Percentiles rank a stretch among this genome's conserved stretches.
These are phyloP conservation scores for Lepidonotus clava DNA, from an alignment of 2,888 invertebrate genomes.

Conservation along the genomic window DNA sequence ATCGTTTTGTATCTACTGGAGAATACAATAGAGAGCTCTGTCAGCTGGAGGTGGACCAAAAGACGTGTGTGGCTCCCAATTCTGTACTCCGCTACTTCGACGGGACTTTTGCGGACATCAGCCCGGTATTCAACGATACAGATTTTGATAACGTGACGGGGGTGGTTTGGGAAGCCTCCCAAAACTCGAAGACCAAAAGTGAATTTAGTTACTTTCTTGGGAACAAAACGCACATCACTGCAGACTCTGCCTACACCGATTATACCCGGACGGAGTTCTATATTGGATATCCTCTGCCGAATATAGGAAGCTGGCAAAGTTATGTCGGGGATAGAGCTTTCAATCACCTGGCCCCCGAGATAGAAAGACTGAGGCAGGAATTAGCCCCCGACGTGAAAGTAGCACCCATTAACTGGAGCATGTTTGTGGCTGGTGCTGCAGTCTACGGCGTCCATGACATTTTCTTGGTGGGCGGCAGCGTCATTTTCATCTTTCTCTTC, in stretches of 20 bases:
- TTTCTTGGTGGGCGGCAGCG: constrained; percentile 62
- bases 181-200: constrained; percentile 54
- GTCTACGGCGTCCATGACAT: constrained; percentile 61
- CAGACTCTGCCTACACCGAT: constrained; percentile 33
- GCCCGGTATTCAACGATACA: constrained; percentile 64
- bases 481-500: constrained; percentile 65
- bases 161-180: constrained; percentile 62
- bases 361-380: constrained; percentile 31
- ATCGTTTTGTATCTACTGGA: constrained; percentile 49
- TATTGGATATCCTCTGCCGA: constrained; percentile 60
- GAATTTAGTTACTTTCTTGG: constrained; percentile 62
- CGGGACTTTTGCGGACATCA: constrained; percentile 60
- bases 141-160: constrained; percentile 62
- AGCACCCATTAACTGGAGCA: constrained; percentile 54
- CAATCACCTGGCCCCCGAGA: constrained; percentile 29
- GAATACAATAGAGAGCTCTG: constrained; percentile 58
- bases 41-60: constrained; percentile 46
- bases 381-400: constrained; percentile 53
- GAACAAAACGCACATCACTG: constrained; percentile 58
- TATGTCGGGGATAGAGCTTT: constrained; percentile 56
- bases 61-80: constrained; percentile 57
- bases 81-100: constrained; percentile 66
- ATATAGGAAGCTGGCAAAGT: constrained; percentile 15
- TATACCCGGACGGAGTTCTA: constrained; percentile 57
- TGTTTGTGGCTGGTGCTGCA: constrained; percentile 56